Conservation (phyloP, 2,888 invertebrate species). For the Melanostoma scalare region DNA sequence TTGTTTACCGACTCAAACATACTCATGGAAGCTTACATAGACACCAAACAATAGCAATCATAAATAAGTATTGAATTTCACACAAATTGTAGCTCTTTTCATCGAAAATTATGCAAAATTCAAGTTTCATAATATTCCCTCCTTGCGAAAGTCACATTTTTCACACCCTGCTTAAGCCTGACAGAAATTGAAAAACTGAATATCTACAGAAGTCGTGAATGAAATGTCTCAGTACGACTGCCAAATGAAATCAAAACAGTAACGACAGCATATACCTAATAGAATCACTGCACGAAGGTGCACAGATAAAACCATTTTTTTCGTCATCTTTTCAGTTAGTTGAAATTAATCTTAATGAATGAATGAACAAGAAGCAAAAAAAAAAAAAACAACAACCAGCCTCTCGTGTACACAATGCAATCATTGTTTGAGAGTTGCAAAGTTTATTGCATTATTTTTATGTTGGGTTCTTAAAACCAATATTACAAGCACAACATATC, state of each 20-base stretch:
- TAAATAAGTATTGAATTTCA: conserved; percentile 48
- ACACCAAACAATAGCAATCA: conserved; percentile 6
- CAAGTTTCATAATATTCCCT: conserved; percentile 52
- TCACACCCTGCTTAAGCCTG: conserved; percentile 61
- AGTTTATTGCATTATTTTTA: conserved; percentile 48
- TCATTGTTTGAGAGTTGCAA: conserved; percentile 36
- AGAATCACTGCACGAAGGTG: conserved; percentile 71
- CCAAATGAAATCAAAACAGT: conserved; percentile 72
- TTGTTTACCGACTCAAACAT: background rate
- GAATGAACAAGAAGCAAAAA: conserved; percentile 32
- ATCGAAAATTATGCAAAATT: conserved; percentile 49
- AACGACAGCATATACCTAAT: conserved; percentile 58
- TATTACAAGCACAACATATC: conserved; percentile 59
- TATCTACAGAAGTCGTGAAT: conserved; percentile 66
- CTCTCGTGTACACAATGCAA: conserved; percentile 46
- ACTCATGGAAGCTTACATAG: conserved; percentile 31
- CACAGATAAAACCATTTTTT: conserved; percentile 43
- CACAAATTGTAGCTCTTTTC: conserved; percentile 46
- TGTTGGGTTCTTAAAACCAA: conserved; percentile 58
- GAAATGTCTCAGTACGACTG: conserved; percentile 64
- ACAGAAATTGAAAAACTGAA: conserved; percentile 66
- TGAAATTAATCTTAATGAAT: conserved; percentile 73
- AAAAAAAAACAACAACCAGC: conserved; percentile 33
- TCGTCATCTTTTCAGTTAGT: conserved; percentile 49
- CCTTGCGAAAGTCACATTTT: conserved; percentile 64